Conservation (phyloP, 2,797 vertebrate genomes). For the Coilia nasus region DNA sequence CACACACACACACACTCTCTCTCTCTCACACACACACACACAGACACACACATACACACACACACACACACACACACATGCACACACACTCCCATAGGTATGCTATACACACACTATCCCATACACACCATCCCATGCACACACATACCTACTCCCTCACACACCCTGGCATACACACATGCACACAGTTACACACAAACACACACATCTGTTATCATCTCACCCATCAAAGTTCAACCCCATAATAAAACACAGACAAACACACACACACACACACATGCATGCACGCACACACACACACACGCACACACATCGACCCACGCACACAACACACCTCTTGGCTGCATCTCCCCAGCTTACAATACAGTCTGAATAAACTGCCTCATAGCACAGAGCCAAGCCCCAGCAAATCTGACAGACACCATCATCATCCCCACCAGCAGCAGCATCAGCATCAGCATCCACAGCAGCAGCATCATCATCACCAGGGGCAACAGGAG, state of each 20-base stretch:
- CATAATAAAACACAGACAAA: background rate
- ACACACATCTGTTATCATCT: background rate
- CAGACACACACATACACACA: background rate
- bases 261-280: conserved; percentile 5
- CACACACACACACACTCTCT: background rate
- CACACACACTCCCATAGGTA: background rate
- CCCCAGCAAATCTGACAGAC: conserved; percentile 6
- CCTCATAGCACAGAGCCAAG: background rate
- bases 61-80: background rate
- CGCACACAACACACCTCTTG: background rate
- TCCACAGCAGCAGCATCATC: background rate
- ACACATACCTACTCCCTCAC: too few relatives aligned
- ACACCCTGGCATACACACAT: too few relatives aligned
- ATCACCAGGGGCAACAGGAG: too few relatives aligned
- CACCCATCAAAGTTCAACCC: background rate
- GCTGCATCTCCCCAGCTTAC: background rate
- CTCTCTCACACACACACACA: background rate
- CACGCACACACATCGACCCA: background rate
- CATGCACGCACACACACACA: background rate
- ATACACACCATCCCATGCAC: background rate
- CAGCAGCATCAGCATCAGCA: background rate
- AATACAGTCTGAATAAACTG: background rate
- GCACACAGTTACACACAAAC: background rate
- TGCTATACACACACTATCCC: background rate
- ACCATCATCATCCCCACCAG: conserved; percentile 5